Percentiles rank a stretch among this genome's conserved stretches.
Evolutionary conservation across 2,888 invertebrate genomes (phyloP).

Genomic region (Volucella inflata): DNA sequence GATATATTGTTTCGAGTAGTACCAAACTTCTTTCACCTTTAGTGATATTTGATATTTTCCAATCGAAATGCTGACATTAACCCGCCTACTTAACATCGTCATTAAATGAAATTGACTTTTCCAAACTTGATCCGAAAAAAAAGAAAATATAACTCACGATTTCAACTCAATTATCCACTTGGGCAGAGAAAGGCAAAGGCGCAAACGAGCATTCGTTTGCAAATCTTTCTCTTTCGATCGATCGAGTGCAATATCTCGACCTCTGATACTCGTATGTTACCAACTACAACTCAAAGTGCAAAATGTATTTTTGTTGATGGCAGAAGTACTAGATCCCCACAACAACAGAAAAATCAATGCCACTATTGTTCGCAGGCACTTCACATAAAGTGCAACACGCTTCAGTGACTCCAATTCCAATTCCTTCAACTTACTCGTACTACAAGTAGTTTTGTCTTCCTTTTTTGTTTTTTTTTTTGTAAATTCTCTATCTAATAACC

Average conservation of each 20-base stretch:
- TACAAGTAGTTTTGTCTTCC: conserved; percentile 15
- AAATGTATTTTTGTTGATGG: conserved; percentile 58
- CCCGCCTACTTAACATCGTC: conserved; percentile 20
- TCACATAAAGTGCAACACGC: conserved; percentile 74
- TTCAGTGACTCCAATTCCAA: conserved; percentile 60
- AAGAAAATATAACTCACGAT: conserved; percentile 71
- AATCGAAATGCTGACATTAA: conserved; percentile 1
- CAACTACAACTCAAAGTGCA: background rate
- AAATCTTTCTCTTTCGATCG: conserved; percentile 51
- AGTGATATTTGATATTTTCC: too few relatives aligned
- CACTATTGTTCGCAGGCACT: conserved; percentile 69
- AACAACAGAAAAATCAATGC: conserved; percentile 64
- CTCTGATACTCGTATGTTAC: conserved; percentile 2
- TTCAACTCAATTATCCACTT: conserved; percentile 76
- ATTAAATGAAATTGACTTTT: conserved; percentile 58
- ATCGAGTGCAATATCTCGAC: conserved; percentile 53
- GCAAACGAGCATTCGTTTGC: conserved; percentile 47
- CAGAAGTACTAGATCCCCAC: conserved; percentile 30
- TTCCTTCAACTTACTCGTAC: conserved; percentile 9
- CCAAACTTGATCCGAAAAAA: conserved; percentile 11
- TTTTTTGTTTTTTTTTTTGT: conserved; percentile 2
- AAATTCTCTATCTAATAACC: conserved; percentile 53
- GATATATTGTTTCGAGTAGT: too few relatives aligned
- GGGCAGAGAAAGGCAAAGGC: conserved; percentile 74
- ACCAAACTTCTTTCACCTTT: too few relatives aligned